Conservation (phyloP, 1,140 invertebrate species). For the Diuraphis noxia region DNA sequence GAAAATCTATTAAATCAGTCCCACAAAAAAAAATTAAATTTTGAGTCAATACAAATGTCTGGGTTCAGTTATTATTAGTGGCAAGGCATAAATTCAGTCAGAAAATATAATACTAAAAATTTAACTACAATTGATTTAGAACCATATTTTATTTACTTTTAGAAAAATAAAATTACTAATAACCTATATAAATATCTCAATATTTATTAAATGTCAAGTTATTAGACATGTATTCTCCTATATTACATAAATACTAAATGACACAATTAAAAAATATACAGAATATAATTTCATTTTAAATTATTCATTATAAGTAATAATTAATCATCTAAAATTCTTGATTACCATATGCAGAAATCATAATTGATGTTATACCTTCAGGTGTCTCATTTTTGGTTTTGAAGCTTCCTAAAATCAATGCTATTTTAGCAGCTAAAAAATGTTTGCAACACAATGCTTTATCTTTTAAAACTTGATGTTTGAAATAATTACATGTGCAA, state of each 20-base stretch:
- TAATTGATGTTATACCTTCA: conserved; percentile 18
- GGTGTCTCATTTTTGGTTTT: conserved; percentile 32
- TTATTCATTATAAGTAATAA: neutral
- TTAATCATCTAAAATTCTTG: conserved; percentile 2
- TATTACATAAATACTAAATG: neutral
- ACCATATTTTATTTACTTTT: neutral
- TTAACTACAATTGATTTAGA: neutral
- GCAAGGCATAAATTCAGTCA: neutral
- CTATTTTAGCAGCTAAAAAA: conserved; percentile 48
- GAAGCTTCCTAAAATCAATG: conserved; percentile 15
- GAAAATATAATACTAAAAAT: neutral
- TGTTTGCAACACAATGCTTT: conserved; percentile 48
- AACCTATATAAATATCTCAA: neutral
- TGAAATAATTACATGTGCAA: conserved; percentile 39
- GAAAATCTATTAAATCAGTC: too few relatives aligned
- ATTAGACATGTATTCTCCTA: neutral
- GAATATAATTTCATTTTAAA: neutral
- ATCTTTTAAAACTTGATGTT: conserved; percentile 40
- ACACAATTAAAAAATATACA: neutral
- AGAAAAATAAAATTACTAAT: neutral
- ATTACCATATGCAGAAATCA: conserved; percentile 27
- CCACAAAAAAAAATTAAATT: too few relatives aligned
- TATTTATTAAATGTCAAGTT: neutral
- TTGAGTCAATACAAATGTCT: too few relatives aligned
- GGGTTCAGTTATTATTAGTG: too few relatives aligned